Evolutionary conservation across 2,888 invertebrate genomes (phyloP), one percentile per base, ranked within the genome.

Genomic region (Lottia gigantea): DNA sequence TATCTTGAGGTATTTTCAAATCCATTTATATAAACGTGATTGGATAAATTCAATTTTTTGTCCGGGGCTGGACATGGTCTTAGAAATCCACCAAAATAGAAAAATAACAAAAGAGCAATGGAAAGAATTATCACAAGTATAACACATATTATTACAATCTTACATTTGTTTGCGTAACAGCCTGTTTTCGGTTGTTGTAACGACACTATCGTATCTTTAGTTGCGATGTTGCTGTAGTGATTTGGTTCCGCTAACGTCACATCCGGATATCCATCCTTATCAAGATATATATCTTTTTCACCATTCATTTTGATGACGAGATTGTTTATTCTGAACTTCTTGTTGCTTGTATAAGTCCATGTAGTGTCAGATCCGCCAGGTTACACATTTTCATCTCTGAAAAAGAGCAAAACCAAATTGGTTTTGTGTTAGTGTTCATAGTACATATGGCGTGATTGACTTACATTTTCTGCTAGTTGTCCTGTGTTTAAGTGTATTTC

Each of bases 91-190:
- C 74, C 75, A 40, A 78, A 70, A 25, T 72, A 79, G 19, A 76
- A 71, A 25, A 80, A 75, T 14, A 81, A 62, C 2, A 81, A 70
- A 11, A 81, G 76, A 0, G 81, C 77, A 15, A 78, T 68, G 19
- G 76, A 73, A 31, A 79, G 68, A 7, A 76, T 73, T 19, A 80
- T 70, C 12, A 79, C 23, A 65, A 78, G 74, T 2, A 76, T 76
- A 1, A 76, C 70, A 46, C 74, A 71, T 19, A 79, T 74, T 46
- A 77, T 64, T 0, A 72, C 71, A 3, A 80, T 75, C 64, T 82
- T 78, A 49, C 79, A 65, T 55, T 80, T 64, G 14, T 77, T 74
- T 19, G 80, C 74, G 62, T 79, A 79, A 65, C 79, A 81, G 14
- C 80, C 79, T 25, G 74, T 76, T 8, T 67, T 66, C 8, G 71